Evolutionary conservation across 2,113 vertebrate species (phyloP), one percentile per base, ranked within the genome.

Genomic region (Capreolus pygargus): DNA sequence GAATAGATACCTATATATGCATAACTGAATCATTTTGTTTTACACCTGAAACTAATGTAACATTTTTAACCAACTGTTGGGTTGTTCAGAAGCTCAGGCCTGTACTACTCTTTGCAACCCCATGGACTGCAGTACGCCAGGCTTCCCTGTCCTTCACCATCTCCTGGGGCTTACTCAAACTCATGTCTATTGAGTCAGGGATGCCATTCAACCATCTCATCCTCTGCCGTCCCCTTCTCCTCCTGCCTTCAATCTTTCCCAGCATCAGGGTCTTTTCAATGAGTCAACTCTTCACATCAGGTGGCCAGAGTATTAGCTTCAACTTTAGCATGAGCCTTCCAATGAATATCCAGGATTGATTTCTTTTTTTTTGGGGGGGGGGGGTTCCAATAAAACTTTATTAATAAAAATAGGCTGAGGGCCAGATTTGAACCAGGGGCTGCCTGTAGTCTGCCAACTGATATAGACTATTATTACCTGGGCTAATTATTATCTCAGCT

Each of bases 41-140:
- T 74, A 74, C 21, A 74, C 36, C 11, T 74, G 70, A 74, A 74
- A 43, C 70, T 27, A 74, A 74, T 7, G 36, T 43, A 43, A 74
- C 36, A 43, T 43, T 27, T 39, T 74, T 43, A 74, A 74, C 21
- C 70, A 43, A 74, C 3, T 74, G 36, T 74, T 70, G 9, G 2
- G 16, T n/a, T 67, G n/a, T 36, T 23, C 19, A 70, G n/a, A 36
- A 36, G n/a, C 19, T 39, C n/a, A 70, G 67, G 2, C n/a, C 19
- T 39, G 19, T 70, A 5, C 10, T 23, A 23, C 67, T 70, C 67
- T 70, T 39, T 70, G 5, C n/a, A 1, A 39, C 19, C 19, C n/a
- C n/a, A 36, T 0, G 2, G n/a, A 6, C 19, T 39, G 19, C n/a
- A 39, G 67, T 10, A 70, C 0, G 0, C 67, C 67, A 70, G n/a